Conservation (phyloP, 2,113 vertebrate species). For the Onychostoma macrolepis region DNA sequence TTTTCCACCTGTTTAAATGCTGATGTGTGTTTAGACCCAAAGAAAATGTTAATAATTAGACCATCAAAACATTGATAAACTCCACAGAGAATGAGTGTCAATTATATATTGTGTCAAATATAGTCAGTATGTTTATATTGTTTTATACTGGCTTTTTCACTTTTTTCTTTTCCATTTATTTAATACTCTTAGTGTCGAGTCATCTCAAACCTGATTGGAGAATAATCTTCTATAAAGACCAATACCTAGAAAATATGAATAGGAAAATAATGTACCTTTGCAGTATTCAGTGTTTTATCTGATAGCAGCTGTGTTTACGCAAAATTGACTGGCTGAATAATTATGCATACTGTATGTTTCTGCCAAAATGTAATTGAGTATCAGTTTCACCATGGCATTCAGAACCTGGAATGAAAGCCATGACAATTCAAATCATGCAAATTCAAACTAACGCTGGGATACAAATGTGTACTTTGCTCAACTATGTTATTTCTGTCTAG, state of each 20-base stretch:
- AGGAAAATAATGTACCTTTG: neutral
- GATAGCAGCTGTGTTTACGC: neutral
- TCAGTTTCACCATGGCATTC: neutral
- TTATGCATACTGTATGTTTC: neutral
- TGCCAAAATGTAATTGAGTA: neutral
- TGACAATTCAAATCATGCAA: conserved; percentile 6
- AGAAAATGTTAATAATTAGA: neutral
- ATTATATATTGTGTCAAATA: neutral
- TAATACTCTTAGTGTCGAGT: neutral
- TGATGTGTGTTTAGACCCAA: neutral
- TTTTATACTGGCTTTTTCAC: too few species aligned
- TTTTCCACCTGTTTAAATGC: neutral
- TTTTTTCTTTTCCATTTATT: neutral
- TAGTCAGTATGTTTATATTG: too few species aligned
- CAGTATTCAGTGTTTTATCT: neutral
- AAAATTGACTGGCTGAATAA: neutral
- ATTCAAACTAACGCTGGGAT: neutral
- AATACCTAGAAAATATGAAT: neutral
- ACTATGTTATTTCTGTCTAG: conserved; percentile 60
- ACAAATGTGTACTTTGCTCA: neutral
- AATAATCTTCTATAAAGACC: neutral
- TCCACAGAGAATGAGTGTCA: neutral
- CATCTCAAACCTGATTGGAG: neutral
- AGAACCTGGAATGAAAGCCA: neutral
- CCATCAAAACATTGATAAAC: neutral